Conservation (phyloP, 2,888 invertebrate species). For the Tipula confusa region DNA sequence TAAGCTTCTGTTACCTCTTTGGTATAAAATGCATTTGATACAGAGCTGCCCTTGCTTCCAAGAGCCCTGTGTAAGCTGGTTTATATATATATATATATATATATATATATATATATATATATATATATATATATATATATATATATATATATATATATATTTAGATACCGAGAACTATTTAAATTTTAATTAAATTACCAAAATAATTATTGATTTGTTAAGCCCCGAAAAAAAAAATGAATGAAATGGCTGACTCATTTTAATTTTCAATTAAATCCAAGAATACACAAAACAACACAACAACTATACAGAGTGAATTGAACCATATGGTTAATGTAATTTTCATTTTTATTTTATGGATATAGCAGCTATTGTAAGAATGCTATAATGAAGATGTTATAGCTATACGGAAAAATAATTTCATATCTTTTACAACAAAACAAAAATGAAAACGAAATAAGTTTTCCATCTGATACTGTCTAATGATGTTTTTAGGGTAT, state of each 20-base stretch:
- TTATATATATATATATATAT: too few relatives aligned
- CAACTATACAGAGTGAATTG: not conserved
- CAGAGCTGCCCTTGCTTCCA: too few relatives aligned
- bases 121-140: too few relatives aligned
- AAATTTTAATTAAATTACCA: not conserved
- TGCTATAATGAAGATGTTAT: not conserved
- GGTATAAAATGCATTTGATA: too few relatives aligned
- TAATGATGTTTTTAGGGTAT: not conserved
- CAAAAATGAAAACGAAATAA: not conserved
- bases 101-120: too few relatives aligned
- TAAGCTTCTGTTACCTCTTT: too few relatives aligned
- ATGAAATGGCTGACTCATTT: not conserved
- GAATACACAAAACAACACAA: not conserved
- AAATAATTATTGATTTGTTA: constrained; percentile 16
- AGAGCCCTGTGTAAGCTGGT: too few relatives aligned
- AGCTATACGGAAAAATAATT: not conserved
- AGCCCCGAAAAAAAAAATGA: not conserved
- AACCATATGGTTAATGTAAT: constrained; percentile 13
- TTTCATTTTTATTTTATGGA: not conserved
- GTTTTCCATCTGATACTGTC: not conserved
- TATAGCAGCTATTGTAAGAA: not conserved
- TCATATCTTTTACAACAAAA: not conserved
- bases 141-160: too few relatives aligned
- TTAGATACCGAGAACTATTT: too few relatives aligned
- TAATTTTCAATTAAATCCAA: not conserved